phyloP scores from a whole-genome alignment of 2,888 invertebrate species.

The Eucera pruinosa region DNA sequence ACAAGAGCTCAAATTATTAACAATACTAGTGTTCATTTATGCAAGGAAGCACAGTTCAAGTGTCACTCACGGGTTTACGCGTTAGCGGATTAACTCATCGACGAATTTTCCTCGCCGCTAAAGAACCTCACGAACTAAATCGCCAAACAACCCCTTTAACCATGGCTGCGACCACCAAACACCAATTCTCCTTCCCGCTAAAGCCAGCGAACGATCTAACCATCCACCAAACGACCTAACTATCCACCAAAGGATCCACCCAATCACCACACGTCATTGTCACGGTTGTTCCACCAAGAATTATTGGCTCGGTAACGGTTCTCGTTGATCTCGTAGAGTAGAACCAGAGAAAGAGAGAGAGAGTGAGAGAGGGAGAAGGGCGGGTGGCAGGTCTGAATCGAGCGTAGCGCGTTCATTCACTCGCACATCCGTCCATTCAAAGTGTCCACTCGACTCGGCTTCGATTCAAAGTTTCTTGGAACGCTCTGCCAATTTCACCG shows the following conservation, averaged over 20 bases:
- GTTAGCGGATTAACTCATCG: background rate
- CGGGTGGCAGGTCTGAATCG: conserved; percentile 13
- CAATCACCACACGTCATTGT: background rate
- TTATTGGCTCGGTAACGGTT: background rate
- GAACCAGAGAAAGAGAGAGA: background rate
- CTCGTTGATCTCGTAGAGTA: conserved; percentile 13
- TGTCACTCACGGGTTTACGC: no score
- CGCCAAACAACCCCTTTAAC: background rate
- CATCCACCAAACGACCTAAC: background rate
- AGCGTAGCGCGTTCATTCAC: conserved; percentile 71
- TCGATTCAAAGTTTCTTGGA: conserved; percentile 82
- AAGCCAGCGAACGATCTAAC: background rate
- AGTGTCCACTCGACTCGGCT: conserved; percentile 78
- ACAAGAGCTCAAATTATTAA: no score
- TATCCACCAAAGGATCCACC: background rate
- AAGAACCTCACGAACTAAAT: background rate
- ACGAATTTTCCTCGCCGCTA: background rate
- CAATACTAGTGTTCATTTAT: no score
- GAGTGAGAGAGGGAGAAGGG: background rate
- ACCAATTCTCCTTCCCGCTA: background rate
- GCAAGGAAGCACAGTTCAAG: no score
- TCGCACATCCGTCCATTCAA: conserved; percentile 67
- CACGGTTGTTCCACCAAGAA: background rate
- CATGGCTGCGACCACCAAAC: background rate
- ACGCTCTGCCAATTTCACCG: conserved; percentile 81